Evolutionary conservation across 1,140 invertebrate genomes (phyloP).

Genomic region (Gyrodactylus bullatarudis): DNA sequence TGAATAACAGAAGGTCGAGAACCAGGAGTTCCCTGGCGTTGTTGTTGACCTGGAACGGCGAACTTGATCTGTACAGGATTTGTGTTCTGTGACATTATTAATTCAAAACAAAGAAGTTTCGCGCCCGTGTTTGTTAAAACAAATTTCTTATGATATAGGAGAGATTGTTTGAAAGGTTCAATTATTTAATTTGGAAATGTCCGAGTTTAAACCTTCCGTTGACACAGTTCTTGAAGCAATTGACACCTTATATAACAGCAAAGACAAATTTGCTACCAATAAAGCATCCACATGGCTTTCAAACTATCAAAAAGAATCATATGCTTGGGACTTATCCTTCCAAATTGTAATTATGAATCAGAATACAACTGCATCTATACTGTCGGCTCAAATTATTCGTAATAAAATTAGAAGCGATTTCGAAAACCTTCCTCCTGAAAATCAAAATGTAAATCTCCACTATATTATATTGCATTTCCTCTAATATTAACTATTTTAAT

Average conservation of each 20-base stretch:
- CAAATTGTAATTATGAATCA: neutral
- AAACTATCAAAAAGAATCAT: neutral
- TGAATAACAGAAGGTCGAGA: neutral
- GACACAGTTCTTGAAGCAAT: neutral
- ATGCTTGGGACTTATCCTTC: neutral
- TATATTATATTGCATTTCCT: neutral
- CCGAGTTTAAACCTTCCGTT: neutral
- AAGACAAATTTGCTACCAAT: neutral
- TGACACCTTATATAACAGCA: neutral
- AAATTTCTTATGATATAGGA: too few relatives aligned
- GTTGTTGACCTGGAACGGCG: too few relatives aligned
- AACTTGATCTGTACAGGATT: neutral
- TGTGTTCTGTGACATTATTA: neutral
- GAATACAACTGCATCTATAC: neutral
- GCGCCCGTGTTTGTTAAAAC: too few relatives aligned
- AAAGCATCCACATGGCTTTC: neutral
- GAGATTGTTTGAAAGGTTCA: too few relatives aligned
- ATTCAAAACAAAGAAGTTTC: neutral
- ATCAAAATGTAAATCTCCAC: neutral
- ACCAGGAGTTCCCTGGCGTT: neutral
- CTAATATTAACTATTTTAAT: neutral
- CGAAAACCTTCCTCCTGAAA: neutral
- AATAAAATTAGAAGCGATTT: neutral
- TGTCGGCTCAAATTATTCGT: neutral
- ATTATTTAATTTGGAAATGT: neutral